Base-by-base conservation (phyloP, 2,888 invertebrate genomes). In the Cheilosia vernalis region DNA sequence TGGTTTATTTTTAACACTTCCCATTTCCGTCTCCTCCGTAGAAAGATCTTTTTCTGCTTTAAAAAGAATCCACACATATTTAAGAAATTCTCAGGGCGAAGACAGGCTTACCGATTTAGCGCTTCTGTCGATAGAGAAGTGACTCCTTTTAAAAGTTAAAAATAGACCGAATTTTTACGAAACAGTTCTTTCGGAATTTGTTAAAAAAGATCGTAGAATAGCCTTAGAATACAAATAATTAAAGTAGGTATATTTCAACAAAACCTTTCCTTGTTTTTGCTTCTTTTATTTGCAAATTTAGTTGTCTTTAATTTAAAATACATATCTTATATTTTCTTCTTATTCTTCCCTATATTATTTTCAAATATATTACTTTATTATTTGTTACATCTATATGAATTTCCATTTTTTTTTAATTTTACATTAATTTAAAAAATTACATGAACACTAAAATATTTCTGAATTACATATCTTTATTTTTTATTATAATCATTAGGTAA, bases 51-150 rank as follows among this genome's bases (percentile, higher is more conserved):
- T 69, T 69, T 69, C 37, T 2, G 19, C 60, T 60, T 60, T 60
- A 10, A 72, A 60, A 49, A 33, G 51, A 60, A 61, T 72, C 2
- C 42, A 60, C 19, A 61, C 60, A 17, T 51, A 72, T 72, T 51
- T 51, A 72, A 49, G 51, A 42, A 72, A 73, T 63, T 53, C 44
- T 69, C 55, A 17, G 30, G 56, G 19, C 44, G 44, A 69, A 69
- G 30, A 56, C 19, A 69, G 27, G 30, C 42, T 67, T 10, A 44
- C 53, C 21, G 67, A 67, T 55, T 30, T 42, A 67, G 40, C 56
- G 42, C 42, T 67, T 56, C 7, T 67, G 19, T 56, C 56, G 24
- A 53, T 42, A 66, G 51, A 51, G 40, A 64, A 53, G 53, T 55
- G 61, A 44, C 42, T 61, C 47, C 61, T 44, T 61, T 47, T 47